Base-by-base conservation (phyloP, 2,888 invertebrate genomes). In the Archaeoteleia sp. region DNA sequence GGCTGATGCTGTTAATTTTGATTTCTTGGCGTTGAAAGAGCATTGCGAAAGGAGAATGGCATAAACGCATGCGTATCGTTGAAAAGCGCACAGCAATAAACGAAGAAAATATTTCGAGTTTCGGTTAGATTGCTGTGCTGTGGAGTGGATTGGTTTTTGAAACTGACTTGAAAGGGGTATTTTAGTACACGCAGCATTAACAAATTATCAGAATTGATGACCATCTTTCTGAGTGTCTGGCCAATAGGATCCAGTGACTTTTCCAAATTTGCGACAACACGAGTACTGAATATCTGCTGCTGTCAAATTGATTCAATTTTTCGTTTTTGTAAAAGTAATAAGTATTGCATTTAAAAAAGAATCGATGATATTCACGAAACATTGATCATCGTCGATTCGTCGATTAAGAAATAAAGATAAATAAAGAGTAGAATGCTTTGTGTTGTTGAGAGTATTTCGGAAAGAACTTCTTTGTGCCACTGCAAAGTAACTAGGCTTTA, bases 141-240 rank as follows among this genome's bases (percentile, higher is more conserved):
- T 85, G 84, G 83, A 84, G 82, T 85, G 85, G 84, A 85, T 83
- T 85, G 84, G 82, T 82, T 83, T 83, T 83, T 67, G 80, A 79
- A 82, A 80, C 78, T 82, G 80, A 81, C 81, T 82, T 82, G 80
- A 78, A 79, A 82, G 81, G 81, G 82, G 82, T 77, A 77, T 72
- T 68, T 62, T 74, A 76, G 77, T 73, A 73, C 63, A 61, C 57
- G 54, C 53, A 54, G 32, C 55, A 77, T 76, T 79, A 76, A 78
- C 76, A 70, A 68, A 43, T 29, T 35, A 42, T 32, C 20, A 30
- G 20, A 49, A 51, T 17, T 12, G 23, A n/a, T n/a, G n/a, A 48
- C 10, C 10, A 29, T 9, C 9, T 29, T 27, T 35, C 12, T 2
- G 13, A 49, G 12, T 39, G 25, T 5, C 20, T 17, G 23, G n/a